Conservation (phyloP, 2,888 invertebrate genomes). For the Linyphia triangularis region DNA sequence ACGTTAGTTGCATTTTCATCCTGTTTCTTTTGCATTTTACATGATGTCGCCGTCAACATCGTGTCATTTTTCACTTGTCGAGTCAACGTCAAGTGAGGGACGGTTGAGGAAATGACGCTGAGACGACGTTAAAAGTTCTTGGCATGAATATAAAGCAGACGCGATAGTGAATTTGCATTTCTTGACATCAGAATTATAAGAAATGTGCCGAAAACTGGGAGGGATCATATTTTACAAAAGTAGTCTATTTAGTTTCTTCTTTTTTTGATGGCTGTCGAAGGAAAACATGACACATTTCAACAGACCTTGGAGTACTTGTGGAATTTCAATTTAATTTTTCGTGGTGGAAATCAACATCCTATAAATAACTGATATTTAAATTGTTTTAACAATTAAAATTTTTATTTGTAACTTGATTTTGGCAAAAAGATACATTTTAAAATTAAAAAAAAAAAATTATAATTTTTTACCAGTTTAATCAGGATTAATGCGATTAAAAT, state of each 20-base stretch:
- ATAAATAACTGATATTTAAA: too few species aligned
- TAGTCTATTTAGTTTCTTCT: background rate
- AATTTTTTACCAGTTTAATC: too few species aligned
- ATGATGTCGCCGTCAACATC: background rate
- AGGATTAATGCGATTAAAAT: too few species aligned
- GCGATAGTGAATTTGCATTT: background rate
- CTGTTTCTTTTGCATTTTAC: slow-evolving; percentile 23
- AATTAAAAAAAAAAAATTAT: too few species aligned
- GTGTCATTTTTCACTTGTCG: slow-evolving; percentile 20
- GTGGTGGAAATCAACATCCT: too few species aligned
- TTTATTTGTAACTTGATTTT: too few species aligned
- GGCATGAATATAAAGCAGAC: slow-evolving; percentile 23
- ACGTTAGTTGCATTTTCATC: background rate
- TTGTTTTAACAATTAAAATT: too few species aligned
- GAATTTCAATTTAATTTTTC: too few species aligned
- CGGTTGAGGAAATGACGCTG: slow-evolving; percentile 1
- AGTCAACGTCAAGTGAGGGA: background rate
- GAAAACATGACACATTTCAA: too few species aligned
- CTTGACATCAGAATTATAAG: slow-evolving; percentile 10
- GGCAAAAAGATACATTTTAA: too few species aligned
- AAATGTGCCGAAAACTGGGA: background rate
- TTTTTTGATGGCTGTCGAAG: background rate
- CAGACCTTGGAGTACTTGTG: too few species aligned
- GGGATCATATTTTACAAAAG: background rate
- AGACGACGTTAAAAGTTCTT: slow-evolving; percentile 5